Evolutionary conservation across 1,140 invertebrate species (phyloP).

Genomic region (Probaryconus sp.): DNA sequence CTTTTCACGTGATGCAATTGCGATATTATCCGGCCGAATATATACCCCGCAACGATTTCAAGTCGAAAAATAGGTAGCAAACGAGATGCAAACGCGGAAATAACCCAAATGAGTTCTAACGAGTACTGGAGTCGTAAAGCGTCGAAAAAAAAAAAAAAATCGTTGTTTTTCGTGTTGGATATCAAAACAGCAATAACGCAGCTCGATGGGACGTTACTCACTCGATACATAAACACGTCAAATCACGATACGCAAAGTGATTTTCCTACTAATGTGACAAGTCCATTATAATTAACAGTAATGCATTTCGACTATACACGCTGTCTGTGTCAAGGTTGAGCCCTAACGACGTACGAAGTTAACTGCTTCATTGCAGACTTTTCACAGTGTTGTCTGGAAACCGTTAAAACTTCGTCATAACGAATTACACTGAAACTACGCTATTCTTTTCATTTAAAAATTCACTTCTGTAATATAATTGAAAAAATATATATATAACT

Average conservation of each 20-base stretch:
- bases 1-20: conserved; percentile 59
- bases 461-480: conserved; percentile 43
- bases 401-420: conserved; percentile 22
- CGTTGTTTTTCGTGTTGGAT: conserved; percentile 15
- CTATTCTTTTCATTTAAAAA: conserved; percentile 39
- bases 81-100: conserved; percentile 43
- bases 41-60: conserved; percentile 27
- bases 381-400: not conserved
- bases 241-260: conserved; percentile 1
- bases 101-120: conserved; percentile 52
- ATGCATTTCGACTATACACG: conserved; percentile 10
- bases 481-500: too few relatives aligned
- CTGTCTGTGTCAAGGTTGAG: conserved; percentile 41
- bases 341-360: conserved; percentile 40
- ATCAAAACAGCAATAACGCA: not conserved
- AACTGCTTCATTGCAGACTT: conserved; percentile 7
- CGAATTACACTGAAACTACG: conserved; percentile 29
- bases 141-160: conserved; percentile 9
- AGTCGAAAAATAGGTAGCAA: conserved; percentile 25
- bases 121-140: conserved; percentile 2
- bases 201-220: not conserved
- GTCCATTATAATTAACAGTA: conserved; percentile 32
- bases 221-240: conserved; percentile 18
- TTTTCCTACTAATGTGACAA: conserved; percentile 31
- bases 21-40: conserved; percentile 50